A percentile compares a stretch with the other conserved stretches of the same genome.
phyloP scores from a whole-genome alignment of 92 coral and sea anemone genomes.

The Blastomussa wellsi region DNA sequence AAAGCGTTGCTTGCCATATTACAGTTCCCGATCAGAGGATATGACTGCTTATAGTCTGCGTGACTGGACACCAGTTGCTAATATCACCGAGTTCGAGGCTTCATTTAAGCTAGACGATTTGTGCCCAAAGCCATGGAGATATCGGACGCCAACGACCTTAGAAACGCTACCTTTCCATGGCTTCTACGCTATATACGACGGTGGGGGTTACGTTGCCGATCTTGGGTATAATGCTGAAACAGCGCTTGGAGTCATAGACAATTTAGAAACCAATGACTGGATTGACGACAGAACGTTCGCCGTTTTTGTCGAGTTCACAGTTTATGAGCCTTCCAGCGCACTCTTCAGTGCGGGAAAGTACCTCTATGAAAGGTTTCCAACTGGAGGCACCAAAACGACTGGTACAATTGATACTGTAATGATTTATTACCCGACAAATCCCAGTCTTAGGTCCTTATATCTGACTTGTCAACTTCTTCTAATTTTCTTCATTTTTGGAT shows the following conservation, averaged over 20 bases:
- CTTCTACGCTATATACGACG: slow-evolving; percentile 30
- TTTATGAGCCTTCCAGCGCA: slow-evolving; percentile 79
- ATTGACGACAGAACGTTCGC: slow-evolving; percentile 69
- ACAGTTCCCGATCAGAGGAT: slow-evolving; percentile 60
- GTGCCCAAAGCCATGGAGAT: slow-evolving; percentile 83
- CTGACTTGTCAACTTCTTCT: slow-evolving; percentile 60
- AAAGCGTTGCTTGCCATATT: slow-evolving; percentile 58
- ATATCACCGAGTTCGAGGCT: slow-evolving; percentile 51
- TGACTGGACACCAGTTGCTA: slow-evolving; percentile 74
- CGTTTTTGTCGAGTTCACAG: slow-evolving; percentile 76
- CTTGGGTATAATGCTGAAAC: slow-evolving; percentile 72
- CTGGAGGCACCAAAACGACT: slow-evolving; percentile 55
- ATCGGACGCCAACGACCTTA: slow-evolving; percentile 42
- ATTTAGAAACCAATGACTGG: slow-evolving; percentile 63
- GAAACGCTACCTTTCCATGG: slow-evolving; percentile 45
- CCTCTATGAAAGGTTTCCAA: slow-evolving; percentile 60
- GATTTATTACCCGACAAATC: slow-evolving; percentile 68
- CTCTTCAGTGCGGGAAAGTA: slow-evolving; percentile 75
- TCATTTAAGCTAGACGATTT: slow-evolving; percentile 45
- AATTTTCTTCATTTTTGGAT: slow-evolving; percentile 53
- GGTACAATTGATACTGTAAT: slow-evolving; percentile 53
- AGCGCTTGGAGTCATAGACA: slow-evolving; percentile 63
- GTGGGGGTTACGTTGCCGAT: slow-evolving; percentile 79
- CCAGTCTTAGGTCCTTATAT: slow-evolving; percentile 52
- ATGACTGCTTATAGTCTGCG: slow-evolving; percentile 69